Evolutionary conservation across 2,113 vertebrate species (phyloP).

Genomic region (Zosterops hypoxanthus): DNA sequence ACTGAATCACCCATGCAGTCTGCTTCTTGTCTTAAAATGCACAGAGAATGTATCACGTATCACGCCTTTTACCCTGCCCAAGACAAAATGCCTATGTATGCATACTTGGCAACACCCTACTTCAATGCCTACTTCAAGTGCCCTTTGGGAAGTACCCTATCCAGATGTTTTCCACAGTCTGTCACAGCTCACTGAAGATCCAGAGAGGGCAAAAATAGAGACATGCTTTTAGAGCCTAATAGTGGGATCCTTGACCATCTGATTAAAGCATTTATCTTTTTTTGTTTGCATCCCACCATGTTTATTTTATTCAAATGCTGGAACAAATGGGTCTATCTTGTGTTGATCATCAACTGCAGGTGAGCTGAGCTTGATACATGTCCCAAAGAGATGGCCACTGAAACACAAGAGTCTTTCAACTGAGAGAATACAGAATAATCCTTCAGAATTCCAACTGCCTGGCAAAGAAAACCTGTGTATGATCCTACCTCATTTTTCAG

Average conservation of each 20-base stretch:
- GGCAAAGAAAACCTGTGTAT: background rate
- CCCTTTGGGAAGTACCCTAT: background rate
- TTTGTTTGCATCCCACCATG: background rate
- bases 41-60: background rate
- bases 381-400: background rate
- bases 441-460: background rate
- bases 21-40: background rate
- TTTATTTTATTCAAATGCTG: slow-evolving; percentile 10
- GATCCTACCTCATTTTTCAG: background rate
- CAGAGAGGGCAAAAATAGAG: background rate
- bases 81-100: background rate
- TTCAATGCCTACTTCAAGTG: background rate
- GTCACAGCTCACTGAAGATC: background rate
- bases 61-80: background rate
- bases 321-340: slow-evolving; percentile 11
- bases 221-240: background rate
- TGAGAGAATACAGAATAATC: background rate
- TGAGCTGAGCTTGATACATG: background rate
- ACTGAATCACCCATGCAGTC: background rate
- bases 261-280: slow-evolving; percentile 15
- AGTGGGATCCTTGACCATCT: background rate
- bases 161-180: background rate
- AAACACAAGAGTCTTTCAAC: background rate
- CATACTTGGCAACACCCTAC: background rate
- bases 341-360: background rate